Evolutionary conservation across 2,888 invertebrate species (phyloP).

Genomic region (Molorchus minor): DNA sequence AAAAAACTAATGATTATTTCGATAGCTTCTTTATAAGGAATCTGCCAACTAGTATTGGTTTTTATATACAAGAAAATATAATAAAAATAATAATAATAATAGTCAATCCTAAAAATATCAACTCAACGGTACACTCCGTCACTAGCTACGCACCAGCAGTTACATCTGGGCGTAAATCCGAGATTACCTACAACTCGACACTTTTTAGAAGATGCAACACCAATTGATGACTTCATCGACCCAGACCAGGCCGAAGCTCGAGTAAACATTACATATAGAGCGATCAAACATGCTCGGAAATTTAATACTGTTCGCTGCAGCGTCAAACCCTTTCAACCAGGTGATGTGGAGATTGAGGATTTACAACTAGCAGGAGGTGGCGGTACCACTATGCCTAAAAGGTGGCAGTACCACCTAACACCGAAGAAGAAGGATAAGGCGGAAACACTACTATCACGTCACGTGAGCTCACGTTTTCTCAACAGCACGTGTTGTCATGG

Average conservation of each 20-base stretch:
- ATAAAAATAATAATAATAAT: too few relatives aligned
- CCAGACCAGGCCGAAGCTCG: conserved; percentile 27
- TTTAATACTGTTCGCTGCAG: conserved; percentile 6
- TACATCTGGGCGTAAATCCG: conserved; percentile 33
- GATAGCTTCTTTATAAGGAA: too few relatives aligned
- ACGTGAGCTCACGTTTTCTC: too few relatives aligned
- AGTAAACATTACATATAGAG: background rate
- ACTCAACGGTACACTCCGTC: conserved; percentile 12
- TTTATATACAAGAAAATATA: too few relatives aligned
- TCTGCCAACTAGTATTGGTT: too few relatives aligned
- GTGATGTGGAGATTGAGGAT: conserved; percentile 32
- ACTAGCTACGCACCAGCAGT: conserved; percentile 6
- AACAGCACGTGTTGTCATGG: too few relatives aligned
- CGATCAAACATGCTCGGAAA: background rate
- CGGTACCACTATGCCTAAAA: too few relatives aligned
- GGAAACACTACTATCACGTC: too few relatives aligned
- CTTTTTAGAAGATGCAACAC: conserved; percentile 14
- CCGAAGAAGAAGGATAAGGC: too few relatives aligned
- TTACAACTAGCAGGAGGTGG: conserved; percentile 36
- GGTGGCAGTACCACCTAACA: too few relatives aligned
- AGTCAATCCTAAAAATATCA: too few relatives aligned
- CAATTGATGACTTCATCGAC: conserved; percentile 27
- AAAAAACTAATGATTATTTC: too few relatives aligned
- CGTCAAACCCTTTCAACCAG: background rate
- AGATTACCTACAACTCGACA: conserved; percentile 31